Base-by-base conservation (phyloP, 53 echinoderm and acorn worm genomes). In the Paracentrotus lividus region DNA sequence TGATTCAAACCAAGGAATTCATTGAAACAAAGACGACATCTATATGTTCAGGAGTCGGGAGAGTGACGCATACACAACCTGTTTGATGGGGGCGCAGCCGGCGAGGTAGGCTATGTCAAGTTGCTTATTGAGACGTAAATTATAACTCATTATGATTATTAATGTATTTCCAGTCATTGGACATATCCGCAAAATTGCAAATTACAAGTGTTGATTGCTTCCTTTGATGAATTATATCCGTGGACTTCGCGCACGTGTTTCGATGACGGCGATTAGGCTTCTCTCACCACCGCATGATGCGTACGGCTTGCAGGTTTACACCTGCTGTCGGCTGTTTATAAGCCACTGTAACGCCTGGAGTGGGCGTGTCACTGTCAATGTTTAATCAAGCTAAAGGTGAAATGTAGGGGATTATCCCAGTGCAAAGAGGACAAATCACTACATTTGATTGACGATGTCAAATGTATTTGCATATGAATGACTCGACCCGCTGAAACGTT, bases 151-250 rank as follows among this genome's bases (percentile, higher is more conserved):
- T 15, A 72, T 72, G 2, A 72, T 72, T 38, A 72, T 72, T 40
- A 72, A 72, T 72, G 40, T 72, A 38, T 72, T 40, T 72, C 72
- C 72, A 72, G 72, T 40, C 40, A 40, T 32, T 14, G 36, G 72
- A 72, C 72, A 72, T 36, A 72, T 72, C 72, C 72, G 72, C 72
- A 72, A 72, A n/a, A 72, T 72, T 72, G 31, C 72, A 72, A 72
- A 72, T 72, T 72, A 72, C 72, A 36, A 40, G 40, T 72, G 40
- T 72, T 36, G 72, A 72, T 72, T 72, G 32, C 40, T 72, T 72
- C 72, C 72, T 40, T 72, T 10, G 72, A 72, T 72, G 72, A 72
- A 72, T 72, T 36, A 72, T 32, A 72, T 72, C 72, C 72, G 38
- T 7, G 72, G 32, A 40, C 40, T 36, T 40, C 4, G 33, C 36